Evolutionary conservation across 2,113 vertebrate genomes (phyloP).

Genomic region (Corapipo altera): DNA sequence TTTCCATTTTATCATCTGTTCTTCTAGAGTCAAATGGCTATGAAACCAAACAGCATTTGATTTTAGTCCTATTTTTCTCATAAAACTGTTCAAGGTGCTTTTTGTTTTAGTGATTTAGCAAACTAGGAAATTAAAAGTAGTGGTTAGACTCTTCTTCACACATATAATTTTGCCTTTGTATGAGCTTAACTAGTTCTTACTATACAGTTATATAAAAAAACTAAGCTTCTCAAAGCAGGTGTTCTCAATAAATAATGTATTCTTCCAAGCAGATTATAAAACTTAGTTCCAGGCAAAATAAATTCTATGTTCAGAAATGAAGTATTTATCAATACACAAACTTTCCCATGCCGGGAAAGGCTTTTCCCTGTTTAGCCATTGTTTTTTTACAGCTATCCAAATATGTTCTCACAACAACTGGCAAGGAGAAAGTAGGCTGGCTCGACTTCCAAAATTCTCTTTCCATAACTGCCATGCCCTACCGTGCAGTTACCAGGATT

Average conservation of each 20-base stretch:
- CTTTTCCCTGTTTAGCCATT: neutral
- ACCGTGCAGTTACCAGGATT: slow-evolving; percentile 33
- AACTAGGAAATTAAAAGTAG: neutral
- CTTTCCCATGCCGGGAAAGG: neutral
- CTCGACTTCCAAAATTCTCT: neutral
- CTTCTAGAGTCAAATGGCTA: neutral
- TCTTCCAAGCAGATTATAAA: neutral
- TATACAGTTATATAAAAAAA: neutral
- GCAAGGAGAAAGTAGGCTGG: neutral
- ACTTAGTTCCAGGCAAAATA: neutral
- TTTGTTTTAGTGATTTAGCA: neutral
- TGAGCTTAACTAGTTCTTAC: neutral
- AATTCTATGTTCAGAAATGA: neutral
- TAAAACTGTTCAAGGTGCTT: neutral
- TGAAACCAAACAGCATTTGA: neutral
- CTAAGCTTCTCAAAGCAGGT: neutral
- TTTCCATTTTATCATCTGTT: neutral
- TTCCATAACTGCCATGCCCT: neutral
- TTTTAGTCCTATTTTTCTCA: neutral
- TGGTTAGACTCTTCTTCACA: neutral
- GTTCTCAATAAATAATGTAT: neutral
- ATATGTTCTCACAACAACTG: neutral
- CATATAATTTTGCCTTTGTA: neutral
- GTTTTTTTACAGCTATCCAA: neutral
- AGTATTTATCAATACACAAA: neutral